These are phyloP conservation scores for Amphilophus citrinellus DNA, from an alignment of 2,113 vertebrate genomes.

Conservation along the genomic window DNA sequence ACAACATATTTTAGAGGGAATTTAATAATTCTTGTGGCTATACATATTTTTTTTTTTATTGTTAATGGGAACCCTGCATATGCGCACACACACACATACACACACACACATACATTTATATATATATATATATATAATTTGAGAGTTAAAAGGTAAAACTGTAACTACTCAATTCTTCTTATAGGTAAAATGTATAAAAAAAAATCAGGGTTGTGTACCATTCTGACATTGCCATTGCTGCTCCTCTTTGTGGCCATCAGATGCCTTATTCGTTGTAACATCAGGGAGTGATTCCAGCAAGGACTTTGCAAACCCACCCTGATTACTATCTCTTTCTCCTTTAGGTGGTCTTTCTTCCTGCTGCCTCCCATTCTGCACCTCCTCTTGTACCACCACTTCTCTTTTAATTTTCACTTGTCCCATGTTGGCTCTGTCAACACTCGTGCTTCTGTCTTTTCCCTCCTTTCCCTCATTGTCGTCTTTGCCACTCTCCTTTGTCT, in stretches of 20 bases:
- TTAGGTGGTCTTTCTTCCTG: conserved; percentile 14
- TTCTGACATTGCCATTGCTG: conserved; percentile 26
- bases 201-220: background rate
- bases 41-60: too few species aligned
- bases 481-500: conserved; percentile 67
- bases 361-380: conserved; percentile 15
- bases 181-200: background rate
- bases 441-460: conserved; percentile 47
- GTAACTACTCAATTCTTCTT: background rate
- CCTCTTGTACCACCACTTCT: conserved; percentile 31
- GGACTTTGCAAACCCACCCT: conserved; percentile 24
- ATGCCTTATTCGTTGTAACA: conserved; percentile 23
- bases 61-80: too few species aligned
- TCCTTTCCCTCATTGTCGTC: conserved; percentile 54
- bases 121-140: background rate
- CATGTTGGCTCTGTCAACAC: conserved; percentile 36
- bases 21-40: too few species aligned
- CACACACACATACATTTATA: too few species aligned
- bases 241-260: conserved; percentile 49
- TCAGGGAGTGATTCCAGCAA: background rate
- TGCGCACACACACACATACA: too few species aligned
- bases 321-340: conserved; percentile 50
- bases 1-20: too few species aligned
- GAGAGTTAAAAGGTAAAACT: background rate
- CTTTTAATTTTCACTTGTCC: conserved; percentile 27